Base-by-base conservation (phyloP, 1,140 invertebrate species). In the Diabrotica undecimpunctata region DNA sequence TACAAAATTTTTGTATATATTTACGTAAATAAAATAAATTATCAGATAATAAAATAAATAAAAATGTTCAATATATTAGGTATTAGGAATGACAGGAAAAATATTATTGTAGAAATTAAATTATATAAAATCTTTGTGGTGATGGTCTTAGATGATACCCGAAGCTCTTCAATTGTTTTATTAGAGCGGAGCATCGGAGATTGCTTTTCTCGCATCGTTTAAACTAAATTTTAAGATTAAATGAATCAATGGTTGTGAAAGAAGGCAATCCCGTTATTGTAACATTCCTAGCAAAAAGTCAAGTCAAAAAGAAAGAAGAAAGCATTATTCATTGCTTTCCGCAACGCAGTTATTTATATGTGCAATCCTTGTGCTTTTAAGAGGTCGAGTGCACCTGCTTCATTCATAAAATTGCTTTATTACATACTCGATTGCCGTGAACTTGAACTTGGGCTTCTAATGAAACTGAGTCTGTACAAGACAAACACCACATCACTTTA, bases 371-470 rank as follows among this genome's bases (percentile, higher is more conserved):
- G 37, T 63, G 62, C 54, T 61, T 65, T 68, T 65, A 68, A 65
- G 62, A 68, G 62, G 66, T 68, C 66, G 52, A 46, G 39, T 53
- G 63, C 65, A 65, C 70, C 63, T 63, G 72, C 54, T 72, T 75
- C 74, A 77, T 77, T 77, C 75, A 77, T 75, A 75, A 74, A 57
- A 72, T 66, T 69, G 61, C 66, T 66, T 62, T 65, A 71, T 68
- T 74, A 70, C 70, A 61, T 69, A 70, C 71, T 74, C 71, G 75
- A 74, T 73, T 68, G 64, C 75, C 75, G 73, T 78, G 77, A 77
- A 77, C 77, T 78, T 78, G 77, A 78, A 78, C 77, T 77, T 76
- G 75, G 70, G 71, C 72, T 74, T 76, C 74, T 75, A 75, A 74
- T 72, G 72, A 75, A 75, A 75, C 64, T 75, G 72, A 77, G 75